phyloP scores from a whole-genome alignment of 2,797 vertebrate genomes.

The Anguilla megastoma region DNA sequence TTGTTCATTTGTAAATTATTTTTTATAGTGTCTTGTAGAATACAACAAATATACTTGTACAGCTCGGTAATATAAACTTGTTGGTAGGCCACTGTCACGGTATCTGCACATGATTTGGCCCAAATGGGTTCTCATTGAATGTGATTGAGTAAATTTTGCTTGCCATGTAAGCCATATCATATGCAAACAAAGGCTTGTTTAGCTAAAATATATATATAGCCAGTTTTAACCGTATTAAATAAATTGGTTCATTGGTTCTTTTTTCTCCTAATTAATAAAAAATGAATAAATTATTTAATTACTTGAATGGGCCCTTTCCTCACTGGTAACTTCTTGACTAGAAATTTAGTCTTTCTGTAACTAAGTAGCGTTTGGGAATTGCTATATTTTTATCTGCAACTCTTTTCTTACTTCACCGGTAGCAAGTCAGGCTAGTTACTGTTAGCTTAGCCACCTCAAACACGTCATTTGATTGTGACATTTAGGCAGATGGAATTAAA shows the following conservation, averaged over 20 bases:
- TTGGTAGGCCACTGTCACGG: neutral
- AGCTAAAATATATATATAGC: neutral
- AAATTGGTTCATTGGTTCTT: neutral
- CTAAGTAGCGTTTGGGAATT: too few relatives aligned
- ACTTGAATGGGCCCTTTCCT: too few relatives aligned
- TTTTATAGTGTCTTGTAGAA: too few relatives aligned
- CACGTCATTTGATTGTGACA: neutral
- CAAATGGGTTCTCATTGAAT: neutral
- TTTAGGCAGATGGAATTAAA: neutral
- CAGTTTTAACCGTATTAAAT: neutral
- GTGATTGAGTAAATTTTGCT: neutral
- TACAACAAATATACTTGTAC: too few relatives aligned
- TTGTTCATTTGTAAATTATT: neutral
- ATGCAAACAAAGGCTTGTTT: neutral
- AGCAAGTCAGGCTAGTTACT: neutral
- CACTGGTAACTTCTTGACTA: too few relatives aligned
- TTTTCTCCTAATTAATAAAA: too few relatives aligned
- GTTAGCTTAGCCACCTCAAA: neutral
- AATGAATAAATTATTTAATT: too few relatives aligned
- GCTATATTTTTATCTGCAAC: too few relatives aligned
- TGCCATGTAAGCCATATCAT: neutral
- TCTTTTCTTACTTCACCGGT: too few relatives aligned
- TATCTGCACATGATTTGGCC: neutral
- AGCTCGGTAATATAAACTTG: too few relatives aligned
- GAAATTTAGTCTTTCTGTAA: too few relatives aligned